Evolutionary conservation across 92 coral and sea anemone species (phyloP).

Genomic region (Hydrozoanthus gracilis): DNA sequence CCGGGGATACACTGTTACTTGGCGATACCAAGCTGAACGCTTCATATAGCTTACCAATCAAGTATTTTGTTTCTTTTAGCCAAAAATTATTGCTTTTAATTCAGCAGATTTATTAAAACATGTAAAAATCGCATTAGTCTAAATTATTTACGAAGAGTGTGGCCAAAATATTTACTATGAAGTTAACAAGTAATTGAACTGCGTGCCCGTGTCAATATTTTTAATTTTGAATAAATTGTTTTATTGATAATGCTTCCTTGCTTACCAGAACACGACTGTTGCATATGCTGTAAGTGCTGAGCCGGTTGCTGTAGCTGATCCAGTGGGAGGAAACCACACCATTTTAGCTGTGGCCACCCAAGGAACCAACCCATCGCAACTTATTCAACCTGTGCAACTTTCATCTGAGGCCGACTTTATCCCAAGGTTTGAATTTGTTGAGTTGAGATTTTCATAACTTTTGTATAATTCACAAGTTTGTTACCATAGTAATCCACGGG

Average conservation of each 20-base stretch:
- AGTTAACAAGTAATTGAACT: no score
- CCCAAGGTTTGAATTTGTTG: constrained; percentile 78
- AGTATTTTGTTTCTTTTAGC: no score
- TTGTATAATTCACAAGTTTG: background rate
- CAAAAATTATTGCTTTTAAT: no score
- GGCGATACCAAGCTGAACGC: no score
- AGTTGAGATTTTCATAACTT: background rate
- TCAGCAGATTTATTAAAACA: no score
- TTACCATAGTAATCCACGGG: background rate
- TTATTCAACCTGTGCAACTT: constrained; percentile 73
- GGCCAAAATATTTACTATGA: no score
- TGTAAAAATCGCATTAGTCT: no score
- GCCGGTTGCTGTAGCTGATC: constrained; percentile 73
- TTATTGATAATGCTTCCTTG: background rate
- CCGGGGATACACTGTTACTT: no score
- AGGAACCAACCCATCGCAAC: constrained; percentile 69
- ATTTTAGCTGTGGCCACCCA: constrained; percentile 79
- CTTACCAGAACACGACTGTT: constrained; percentile 76
- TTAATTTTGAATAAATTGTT: no score
- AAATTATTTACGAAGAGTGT: no score
- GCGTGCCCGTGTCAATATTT: no score
- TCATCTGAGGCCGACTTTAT: constrained; percentile 87
- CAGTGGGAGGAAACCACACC: constrained; percentile 71
- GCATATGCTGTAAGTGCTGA: constrained; percentile 55
- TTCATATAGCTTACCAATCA: no score